Conservation (phyloP, 2,888 invertebrate genomes). For the Oscheius sp. region DNA sequence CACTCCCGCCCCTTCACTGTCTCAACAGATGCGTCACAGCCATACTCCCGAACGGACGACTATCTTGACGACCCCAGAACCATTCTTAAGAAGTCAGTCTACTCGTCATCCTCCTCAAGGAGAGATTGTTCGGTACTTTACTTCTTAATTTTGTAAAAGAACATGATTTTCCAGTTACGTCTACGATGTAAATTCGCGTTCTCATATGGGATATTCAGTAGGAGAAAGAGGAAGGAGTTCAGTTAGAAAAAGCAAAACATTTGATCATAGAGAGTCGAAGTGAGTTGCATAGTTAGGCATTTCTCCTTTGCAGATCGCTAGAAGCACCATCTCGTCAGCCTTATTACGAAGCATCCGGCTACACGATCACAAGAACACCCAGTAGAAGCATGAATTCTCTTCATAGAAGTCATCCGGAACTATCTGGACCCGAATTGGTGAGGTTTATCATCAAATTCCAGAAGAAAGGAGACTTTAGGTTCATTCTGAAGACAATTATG, state of each 20-base stretch:
- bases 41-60: background rate
- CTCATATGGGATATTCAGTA: background rate
- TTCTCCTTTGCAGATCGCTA: constrained; percentile 16
- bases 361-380: constrained; percentile 11
- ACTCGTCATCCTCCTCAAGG: background rate
- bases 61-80: background rate
- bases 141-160: background rate
- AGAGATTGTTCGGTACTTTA: constrained; percentile 4
- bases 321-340: constrained; percentile 8
- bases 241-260: constrained; percentile 9
- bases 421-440: constrained; percentile 15
- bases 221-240: constrained; percentile 3
- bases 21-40: constrained; percentile 23
- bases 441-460: background rate
- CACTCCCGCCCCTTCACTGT: background rate
- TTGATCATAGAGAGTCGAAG: constrained; percentile 24
- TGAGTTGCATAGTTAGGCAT: background rate
- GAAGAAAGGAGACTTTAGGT: constrained; percentile 2
- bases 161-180: constrained; percentile 17
- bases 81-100: background rate
- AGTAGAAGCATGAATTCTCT: background rate
- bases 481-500: constrained; percentile 25
- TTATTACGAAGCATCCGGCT: constrained; percentile 6
- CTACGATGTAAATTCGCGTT: constrained; percentile 22
- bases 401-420: background rate